These are phyloP conservation scores for Colistium nudipinnis DNA, from an alignment of 2,113 vertebrate species.

Conservation along the genomic window DNA sequence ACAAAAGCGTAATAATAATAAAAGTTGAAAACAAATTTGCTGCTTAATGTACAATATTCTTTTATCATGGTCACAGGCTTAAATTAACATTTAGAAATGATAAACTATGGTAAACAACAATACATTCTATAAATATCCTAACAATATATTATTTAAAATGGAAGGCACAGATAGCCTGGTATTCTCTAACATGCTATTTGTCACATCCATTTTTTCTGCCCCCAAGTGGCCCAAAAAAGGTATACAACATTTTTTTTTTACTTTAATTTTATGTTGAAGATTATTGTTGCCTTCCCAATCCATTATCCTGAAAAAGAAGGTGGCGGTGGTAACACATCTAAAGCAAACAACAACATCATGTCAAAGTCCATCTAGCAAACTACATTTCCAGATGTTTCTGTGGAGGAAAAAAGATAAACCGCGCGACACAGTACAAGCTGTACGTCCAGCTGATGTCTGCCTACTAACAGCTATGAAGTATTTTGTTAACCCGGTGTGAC, in stretches of 20 bases:
- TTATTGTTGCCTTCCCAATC: background rate
- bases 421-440: background rate
- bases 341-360: background rate
- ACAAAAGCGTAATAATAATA: too few relatives aligned
- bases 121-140: too few relatives aligned
- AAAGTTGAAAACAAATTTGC: background rate
- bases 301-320: background rate
- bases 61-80: background rate
- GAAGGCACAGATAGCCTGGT: background rate
- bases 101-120: background rate
- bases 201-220: background rate
- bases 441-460: constrained; percentile 16
- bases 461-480: constrained; percentile 77
- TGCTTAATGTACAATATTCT: background rate
- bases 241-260: too few relatives aligned
- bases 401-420: background rate
- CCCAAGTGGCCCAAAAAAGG: background rate
- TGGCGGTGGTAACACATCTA: too few relatives aligned
- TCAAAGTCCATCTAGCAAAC: background rate
- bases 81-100: background rate
- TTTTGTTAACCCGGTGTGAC: constrained; percentile 75
- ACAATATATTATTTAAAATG: background rate
- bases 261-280: background rate
- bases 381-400: background rate
- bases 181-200: too few relatives aligned